Percentiles rank a stretch among this genome's conserved stretches.
These are phyloP conservation scores for Cuniculus paca DNA, from an alignment of 2,797 vertebrate species.

Conservation along the genomic window DNA sequence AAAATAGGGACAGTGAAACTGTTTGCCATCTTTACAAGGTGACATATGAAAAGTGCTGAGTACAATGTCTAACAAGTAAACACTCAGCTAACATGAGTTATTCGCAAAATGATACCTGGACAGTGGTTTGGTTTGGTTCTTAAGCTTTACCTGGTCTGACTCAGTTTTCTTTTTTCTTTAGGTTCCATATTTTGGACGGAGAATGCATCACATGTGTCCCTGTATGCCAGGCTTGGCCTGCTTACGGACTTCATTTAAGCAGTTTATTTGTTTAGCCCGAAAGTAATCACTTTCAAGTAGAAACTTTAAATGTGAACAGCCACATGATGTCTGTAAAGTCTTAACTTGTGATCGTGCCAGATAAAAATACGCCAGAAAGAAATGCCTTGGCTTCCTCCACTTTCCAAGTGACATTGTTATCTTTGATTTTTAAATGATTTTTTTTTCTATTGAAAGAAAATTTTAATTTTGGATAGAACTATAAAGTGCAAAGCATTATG, in stretches of 20 bases:
- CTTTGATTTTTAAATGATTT: slow-evolving; percentile 68
- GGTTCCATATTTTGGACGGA: slow-evolving; percentile 94
- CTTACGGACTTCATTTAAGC: slow-evolving; percentile 87
- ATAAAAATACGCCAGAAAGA: slow-evolving; percentile 74
- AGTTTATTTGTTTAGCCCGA: slow-evolving; percentile 92
- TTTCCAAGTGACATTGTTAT: slow-evolving; percentile 57
- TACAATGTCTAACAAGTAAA: too few species aligned
- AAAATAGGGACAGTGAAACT: neutral
- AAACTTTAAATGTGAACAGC: slow-evolving; percentile 59
- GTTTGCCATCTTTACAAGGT: neutral
- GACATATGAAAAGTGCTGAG: neutral
- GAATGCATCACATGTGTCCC: slow-evolving; percentile 95
- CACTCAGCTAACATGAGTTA: neutral
- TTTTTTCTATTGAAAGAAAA: slow-evolving; percentile 37
- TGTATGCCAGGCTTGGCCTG: slow-evolving; percentile 94
- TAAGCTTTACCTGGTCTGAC: neutral
- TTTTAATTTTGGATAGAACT: slow-evolving; percentile 54
- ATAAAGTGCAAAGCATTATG: neutral
- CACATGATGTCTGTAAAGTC: slow-evolving; percentile 60
- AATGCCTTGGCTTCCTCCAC: slow-evolving; percentile 70
- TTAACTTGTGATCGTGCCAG: slow-evolving; percentile 80
- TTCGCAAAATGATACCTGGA: neutral
- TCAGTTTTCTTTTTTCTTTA: slow-evolving; percentile 82
- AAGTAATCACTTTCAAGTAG: slow-evolving; percentile 90
- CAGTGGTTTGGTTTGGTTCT: neutral